These are phyloP conservation scores for Papilio machaon DNA, from an alignment of 1,140 invertebrate species.

Conservation along the genomic window DNA sequence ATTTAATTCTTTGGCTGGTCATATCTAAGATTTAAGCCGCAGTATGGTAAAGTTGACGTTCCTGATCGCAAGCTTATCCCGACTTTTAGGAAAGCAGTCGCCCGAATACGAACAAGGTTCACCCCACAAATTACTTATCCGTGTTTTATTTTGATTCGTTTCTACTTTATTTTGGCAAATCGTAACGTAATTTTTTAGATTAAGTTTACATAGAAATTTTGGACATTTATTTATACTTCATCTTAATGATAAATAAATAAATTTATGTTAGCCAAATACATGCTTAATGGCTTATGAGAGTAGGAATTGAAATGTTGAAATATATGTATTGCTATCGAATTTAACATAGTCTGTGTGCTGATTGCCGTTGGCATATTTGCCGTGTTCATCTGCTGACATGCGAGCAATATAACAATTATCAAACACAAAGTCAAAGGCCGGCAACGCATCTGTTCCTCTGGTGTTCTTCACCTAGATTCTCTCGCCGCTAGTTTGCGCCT, in stretches of 20 bases:
- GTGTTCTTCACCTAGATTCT: too few relatives aligned
- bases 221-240: background rate
- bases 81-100: background rate
- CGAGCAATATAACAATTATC: constrained; percentile 1
- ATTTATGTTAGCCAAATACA: background rate
- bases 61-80: constrained; percentile 12
- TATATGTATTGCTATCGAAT: background rate
- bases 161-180: background rate
- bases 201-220: background rate
- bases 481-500: too few relatives aligned
- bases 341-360: background rate
- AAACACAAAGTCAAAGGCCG: too few relatives aligned
- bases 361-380: background rate
- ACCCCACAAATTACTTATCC: background rate
- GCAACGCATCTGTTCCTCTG: too few relatives aligned
- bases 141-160: constrained; percentile 1
- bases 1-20: background rate
- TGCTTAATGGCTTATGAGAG: background rate
- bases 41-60: background rate
- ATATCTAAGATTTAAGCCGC: background rate
- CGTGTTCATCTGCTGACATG: background rate
- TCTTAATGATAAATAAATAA: background rate
- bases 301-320: background rate
- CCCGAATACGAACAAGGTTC: background rate
- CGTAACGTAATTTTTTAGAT: background rate